Evolutionary conservation across 1,140 invertebrate species (phyloP).

Genomic region (Diabrotica undecimpunctata): DNA sequence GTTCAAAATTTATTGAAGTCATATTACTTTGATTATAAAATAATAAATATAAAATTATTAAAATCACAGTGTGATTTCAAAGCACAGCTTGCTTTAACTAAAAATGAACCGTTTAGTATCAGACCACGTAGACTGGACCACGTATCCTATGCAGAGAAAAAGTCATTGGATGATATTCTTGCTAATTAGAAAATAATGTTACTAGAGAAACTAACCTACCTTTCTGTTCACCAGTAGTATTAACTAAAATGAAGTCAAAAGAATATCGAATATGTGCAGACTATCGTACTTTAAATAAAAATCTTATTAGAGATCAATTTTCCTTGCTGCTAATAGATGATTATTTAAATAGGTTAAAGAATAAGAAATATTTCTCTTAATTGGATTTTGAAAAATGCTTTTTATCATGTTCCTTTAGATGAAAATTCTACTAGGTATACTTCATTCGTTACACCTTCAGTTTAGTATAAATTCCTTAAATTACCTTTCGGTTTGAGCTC

Average conservation of each 20-base stretch:
- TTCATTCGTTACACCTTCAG: constrained; percentile 33
- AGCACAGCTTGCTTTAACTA: constrained; percentile 23
- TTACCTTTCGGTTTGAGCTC: constrained; percentile 40
- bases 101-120: constrained; percentile 30
- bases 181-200: constrained; percentile 28
- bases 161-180: constrained; percentile 37
- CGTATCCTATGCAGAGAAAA: constrained; percentile 37
- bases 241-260: constrained; percentile 32
- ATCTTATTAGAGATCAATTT: constrained; percentile 36
- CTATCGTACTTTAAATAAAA: constrained; percentile 37
- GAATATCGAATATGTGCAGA: constrained; percentile 38
- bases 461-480: constrained; percentile 37
- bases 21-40: no score
- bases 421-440: constrained; percentile 40
- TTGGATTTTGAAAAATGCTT: constrained; percentile 34
- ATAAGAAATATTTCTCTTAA: constrained; percentile 35
- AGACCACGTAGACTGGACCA: constrained; percentile 36
- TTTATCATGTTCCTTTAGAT: constrained; percentile 39
- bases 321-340: constrained; percentile 44
- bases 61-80: constrained; percentile 15
- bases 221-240: constrained; percentile 4
- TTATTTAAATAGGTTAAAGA: constrained; percentile 30
- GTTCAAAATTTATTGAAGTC: no score
- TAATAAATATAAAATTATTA: neutral
- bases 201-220: neutral